These are phyloP conservation scores for Chloroclystis v-ata DNA, from an alignment of 2,888 invertebrate species.

Conservation along the genomic window DNA sequence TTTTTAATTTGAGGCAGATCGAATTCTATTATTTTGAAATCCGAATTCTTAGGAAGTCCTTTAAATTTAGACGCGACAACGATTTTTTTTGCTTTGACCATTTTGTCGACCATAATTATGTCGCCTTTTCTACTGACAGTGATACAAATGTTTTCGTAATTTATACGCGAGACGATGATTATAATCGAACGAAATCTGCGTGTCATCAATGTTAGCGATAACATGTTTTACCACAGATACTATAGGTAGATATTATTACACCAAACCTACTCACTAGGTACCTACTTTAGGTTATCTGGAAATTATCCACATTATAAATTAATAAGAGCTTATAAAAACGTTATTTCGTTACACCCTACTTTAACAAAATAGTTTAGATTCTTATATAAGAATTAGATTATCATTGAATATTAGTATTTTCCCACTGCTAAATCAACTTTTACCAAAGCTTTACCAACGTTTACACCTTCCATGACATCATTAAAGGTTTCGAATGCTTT, in stretches of 20 bases:
- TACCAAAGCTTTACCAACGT: neutral
- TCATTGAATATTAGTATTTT: no score
- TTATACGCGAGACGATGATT: neutral
- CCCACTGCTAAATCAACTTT: neutral
- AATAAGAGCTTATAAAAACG: no score
- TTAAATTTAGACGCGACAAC: constrained; percentile 75
- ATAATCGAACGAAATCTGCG: no score
- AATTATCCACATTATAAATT: no score
- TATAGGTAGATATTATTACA: no score
- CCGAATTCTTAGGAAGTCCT: constrained; percentile 77
- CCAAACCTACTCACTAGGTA: no score
- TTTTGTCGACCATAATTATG: constrained; percentile 28
- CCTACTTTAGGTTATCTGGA: no score
- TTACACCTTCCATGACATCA: neutral
- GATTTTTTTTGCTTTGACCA: constrained; percentile 78
- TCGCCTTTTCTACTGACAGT: neutral
- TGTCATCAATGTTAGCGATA: no score
- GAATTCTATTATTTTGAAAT: constrained; percentile 79
- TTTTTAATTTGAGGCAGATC: constrained; percentile 77
- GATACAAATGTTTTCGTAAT: neutral
- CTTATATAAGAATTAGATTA: no score
- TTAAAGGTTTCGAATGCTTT: neutral
- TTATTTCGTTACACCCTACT: no score
- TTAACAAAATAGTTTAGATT: no score
- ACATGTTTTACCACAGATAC: no score